phyloP scores from a whole-genome alignment of 92 coral and sea anemone species.

The Hydrozoanthus gracilis region DNA sequence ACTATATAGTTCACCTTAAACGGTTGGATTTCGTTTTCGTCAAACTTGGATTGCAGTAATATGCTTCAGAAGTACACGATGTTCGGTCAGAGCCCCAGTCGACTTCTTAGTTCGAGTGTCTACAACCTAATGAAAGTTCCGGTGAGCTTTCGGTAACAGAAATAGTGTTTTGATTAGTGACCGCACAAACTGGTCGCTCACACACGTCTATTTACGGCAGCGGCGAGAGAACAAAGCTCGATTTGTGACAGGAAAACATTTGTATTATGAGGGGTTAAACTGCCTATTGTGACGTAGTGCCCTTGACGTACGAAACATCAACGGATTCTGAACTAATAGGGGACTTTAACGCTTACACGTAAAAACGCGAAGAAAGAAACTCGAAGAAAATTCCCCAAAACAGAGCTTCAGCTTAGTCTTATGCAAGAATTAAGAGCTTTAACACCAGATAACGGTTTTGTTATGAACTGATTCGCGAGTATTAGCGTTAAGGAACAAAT shows the following conservation, averaged over 20 bases:
- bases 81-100: background rate
- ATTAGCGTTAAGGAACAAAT: background rate
- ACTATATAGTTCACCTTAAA: conserved; percentile 22
- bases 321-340: conserved; percentile 3
- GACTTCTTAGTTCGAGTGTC: conserved; percentile 21
- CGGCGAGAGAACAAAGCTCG: conserved; percentile 42
- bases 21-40: background rate
- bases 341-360: background rate
- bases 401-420: background rate
- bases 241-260: conserved; percentile 52
- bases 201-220: conserved; percentile 55
- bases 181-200: conserved; percentile 39
- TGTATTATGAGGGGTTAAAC: conserved; percentile 49
- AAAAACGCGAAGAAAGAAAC: background rate
- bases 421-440: background rate
- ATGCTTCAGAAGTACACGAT: background rate
- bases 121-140: conserved; percentile 44
- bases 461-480: background rate
- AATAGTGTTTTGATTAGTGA: conserved; percentile 52
- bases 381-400: background rate
- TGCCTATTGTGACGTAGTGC: conserved; percentile 36
- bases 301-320: conserved; percentile 23
- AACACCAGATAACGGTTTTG: background rate
- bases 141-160: conserved; percentile 44
- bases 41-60: background rate